These are phyloP conservation scores for Adelognathus sp. DNA, from an alignment of 2,888 invertebrate genomes.

Conservation along the genomic window DNA sequence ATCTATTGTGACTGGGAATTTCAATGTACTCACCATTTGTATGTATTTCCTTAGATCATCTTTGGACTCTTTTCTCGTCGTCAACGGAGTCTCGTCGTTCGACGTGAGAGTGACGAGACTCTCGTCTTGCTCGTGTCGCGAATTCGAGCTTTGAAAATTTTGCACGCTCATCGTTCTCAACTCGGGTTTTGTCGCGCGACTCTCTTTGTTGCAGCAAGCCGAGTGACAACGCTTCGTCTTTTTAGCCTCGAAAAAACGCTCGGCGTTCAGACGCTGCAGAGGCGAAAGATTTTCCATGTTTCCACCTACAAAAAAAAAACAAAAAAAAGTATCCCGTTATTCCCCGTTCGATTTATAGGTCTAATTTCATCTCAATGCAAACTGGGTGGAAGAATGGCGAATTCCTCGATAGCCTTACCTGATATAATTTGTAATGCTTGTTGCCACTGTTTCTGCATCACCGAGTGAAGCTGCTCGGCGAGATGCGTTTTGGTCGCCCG, in stretches of 20 bases:
- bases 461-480: conserved; percentile 88
- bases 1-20: no score
- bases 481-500: conserved; percentile 85
- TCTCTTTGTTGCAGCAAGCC: conserved; percentile 67
- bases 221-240: conserved; percentile 69
- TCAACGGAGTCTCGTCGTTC: conserved; percentile 77
- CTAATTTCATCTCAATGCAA: not conserved
- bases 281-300: conserved; percentile 72
- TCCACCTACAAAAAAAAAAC: conserved; percentile 67
- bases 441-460: conserved; percentile 92
- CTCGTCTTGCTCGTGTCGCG: conserved; percentile 69
- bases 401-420: conserved; percentile 33
- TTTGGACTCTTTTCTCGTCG: conserved; percentile 76
- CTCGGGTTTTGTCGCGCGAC: conserved; percentile 67
- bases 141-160: conserved; percentile 56
- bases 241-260: conserved; percentile 72
- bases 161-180: conserved; percentile 55
- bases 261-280: conserved; percentile 70
- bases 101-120: conserved; percentile 70
- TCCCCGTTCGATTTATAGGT: no score
- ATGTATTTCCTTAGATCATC: conserved; percentile 82
- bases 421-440: conserved; percentile 88
- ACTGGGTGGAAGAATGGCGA: not conserved
- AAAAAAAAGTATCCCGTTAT: no score
- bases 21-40: conserved; percentile 81